Base-by-base conservation (phyloP, 1,140 invertebrate genomes). In the Heliconius hermathena region DNA sequence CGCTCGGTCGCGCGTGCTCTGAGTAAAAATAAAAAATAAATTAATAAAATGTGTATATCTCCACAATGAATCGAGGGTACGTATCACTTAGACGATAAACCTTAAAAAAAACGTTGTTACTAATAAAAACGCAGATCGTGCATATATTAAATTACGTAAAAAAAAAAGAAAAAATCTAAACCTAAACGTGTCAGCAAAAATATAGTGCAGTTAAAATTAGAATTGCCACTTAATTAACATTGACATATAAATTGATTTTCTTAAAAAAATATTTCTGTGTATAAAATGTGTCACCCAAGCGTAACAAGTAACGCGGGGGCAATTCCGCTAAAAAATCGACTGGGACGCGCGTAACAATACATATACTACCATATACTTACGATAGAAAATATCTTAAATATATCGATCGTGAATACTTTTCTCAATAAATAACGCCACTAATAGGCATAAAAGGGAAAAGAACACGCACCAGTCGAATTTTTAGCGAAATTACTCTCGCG, bases 251-350 rank as follows among this genome's bases (percentile, higher is more conserved):
- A 91, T 91, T 90, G 90, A 86, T 92, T 88, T 89, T 87, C 85
- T 90, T 93, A 94, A 93, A 94, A 94, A 93, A 93, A 93, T 92
- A 93, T 91, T 91, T 94, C 91, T 94, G 90, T 93, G 88, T 94
- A 93, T 93, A 94, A 93, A 94, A 94, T 91, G 91, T 91, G 88
- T 92, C 88, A 93, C 85, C 87, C 88, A 90, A 91, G 90, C 88
- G 88, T 91, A 94, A 94, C 93, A 93, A 90, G 85, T 84, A 84
- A 85, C 84, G 80, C 84, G 77, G 78, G 84, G 71, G 78, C 80
- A 83, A 88, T 87, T 89, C 84, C 84, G 86, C 85, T 88, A 86
- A 87, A 88, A 85, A 82, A 46, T 54, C 75, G 76, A 73, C 41
- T 36, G 60, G 41, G 18, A 22, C 54, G 73, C 38, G n/a, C 20